These are phyloP conservation scores for Aselliscus stoliczkanus DNA, from an alignment of 2,797 vertebrate genomes.

Conservation along the genomic window DNA sequence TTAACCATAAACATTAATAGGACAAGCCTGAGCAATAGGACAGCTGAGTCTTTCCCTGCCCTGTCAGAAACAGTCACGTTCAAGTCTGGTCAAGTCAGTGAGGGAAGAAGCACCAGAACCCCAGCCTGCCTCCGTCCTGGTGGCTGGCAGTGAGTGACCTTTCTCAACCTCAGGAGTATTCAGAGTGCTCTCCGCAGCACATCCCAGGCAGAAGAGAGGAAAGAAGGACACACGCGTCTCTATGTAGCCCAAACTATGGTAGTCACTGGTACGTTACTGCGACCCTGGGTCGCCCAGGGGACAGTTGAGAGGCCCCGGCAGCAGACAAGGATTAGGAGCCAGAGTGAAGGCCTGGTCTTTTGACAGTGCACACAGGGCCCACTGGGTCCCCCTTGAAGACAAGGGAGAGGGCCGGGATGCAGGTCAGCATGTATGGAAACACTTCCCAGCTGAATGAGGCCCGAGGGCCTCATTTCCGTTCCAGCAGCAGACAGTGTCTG, in stretches of 20 bases:
- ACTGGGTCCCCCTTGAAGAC: neutral
- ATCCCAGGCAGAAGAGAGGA: neutral
- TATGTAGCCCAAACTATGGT: neutral
- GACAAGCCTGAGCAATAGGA: constrained; percentile 18
- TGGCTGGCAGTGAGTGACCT: neutral
- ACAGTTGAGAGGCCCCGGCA: neutral
- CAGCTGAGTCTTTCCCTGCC: neutral
- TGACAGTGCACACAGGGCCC: too few relatives aligned
- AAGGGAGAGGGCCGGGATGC: too few relatives aligned
- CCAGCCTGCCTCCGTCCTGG: neutral
- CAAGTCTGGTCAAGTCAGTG: neutral
- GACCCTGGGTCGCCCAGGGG: neutral
- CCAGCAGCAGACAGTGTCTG: neutral
- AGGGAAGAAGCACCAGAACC: neutral
- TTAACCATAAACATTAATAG: neutral
- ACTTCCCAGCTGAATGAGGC: neutral
- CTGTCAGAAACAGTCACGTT: neutral
- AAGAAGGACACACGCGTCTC: neutral
- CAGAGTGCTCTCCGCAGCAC: neutral
- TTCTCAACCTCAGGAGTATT: neutral
- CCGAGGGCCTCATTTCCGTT: neutral
- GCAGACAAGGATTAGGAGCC: neutral
- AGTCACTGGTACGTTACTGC: neutral
- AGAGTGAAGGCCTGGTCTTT: neutral
- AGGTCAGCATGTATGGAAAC: neutral